Conservation (phyloP, 2,888 invertebrate genomes). For the Eucera pruinosa region DNA sequence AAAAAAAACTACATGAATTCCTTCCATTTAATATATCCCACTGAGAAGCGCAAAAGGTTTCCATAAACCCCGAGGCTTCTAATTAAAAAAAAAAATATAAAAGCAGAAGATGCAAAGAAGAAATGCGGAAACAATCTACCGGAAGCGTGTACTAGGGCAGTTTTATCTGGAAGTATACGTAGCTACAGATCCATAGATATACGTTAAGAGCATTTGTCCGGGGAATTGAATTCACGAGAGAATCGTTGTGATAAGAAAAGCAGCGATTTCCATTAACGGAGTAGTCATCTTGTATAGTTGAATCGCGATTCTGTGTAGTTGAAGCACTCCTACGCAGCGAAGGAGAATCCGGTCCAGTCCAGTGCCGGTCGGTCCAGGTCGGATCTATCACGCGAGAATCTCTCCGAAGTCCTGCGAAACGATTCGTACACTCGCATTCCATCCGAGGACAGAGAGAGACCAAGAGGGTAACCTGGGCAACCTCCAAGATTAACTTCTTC, state of each 20-base stretch:
- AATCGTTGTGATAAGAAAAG: constrained; percentile 75
- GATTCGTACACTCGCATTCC: constrained; percentile 64
- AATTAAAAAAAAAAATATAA: not conserved
- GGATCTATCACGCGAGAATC: constrained; percentile 74
- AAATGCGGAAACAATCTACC: constrained; percentile 7
- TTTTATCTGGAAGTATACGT: constrained; percentile 21
- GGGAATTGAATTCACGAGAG: constrained; percentile 10
- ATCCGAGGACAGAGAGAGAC: constrained; percentile 32
- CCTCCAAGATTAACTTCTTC: constrained; percentile 77
- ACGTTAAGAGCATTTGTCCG: constrained; percentile 26
- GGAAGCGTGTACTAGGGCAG: constrained; percentile 24
- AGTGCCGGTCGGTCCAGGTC: constrained; percentile 37
- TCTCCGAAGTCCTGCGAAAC: constrained; percentile 52
- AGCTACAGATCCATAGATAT: constrained; percentile 21
- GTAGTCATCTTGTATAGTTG: constrained; percentile 21
- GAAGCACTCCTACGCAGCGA: constrained; percentile 56
- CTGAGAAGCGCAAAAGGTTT: no score
- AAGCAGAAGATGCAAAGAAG: not conserved
- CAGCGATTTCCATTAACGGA: constrained; percentile 76
- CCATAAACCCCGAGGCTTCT: no score
- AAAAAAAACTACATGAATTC: no score
- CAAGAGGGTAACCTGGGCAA: constrained; percentile 16
- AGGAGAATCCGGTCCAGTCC: constrained; percentile 65
- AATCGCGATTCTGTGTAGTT: constrained; percentile 11
- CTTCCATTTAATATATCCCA: no score